Evolutionary conservation across 1,140 invertebrate species (phyloP), one percentile per base, ranked within the genome.

Genomic region (Zaprionus capensis): DNA sequence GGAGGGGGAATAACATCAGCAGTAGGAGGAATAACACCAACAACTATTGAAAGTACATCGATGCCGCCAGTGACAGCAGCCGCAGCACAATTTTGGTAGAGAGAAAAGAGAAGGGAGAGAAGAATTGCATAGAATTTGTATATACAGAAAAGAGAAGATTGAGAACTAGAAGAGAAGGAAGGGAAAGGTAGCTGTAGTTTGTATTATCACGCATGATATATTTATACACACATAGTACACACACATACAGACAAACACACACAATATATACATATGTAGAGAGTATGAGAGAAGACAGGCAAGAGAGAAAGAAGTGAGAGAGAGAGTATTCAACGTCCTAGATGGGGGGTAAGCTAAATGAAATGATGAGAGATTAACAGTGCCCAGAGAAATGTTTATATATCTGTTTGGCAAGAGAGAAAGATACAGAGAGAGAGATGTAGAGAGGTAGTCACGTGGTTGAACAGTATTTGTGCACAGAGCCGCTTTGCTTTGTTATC

Each of bases 11-110:
- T 44, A 41, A 22, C 56, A 17, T 26, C 46, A 44, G 20, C 36
- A 9, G 34, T 15, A 41, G 9, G 38, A 68, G 15, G 49, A 62
- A 5, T 31, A 69, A 38, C 38, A 11, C 3, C 65, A 46, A 49
- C 74, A 65, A 22, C 79, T 59, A n/a, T 15, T 17, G 31, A 31
- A 28, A 31, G 28, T 14, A 17, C 55, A 59, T 20, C 59, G 31
- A 41, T 22, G 51, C 17, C 44, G 15, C 49, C 68, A 71, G 55
- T 61, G 53, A 41, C 73, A 51, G 61, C 73, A n/a, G 82, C 67
- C 41, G 44, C 73, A n/a, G 81, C 84, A 81, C 84, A 87, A 81
- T 88, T 88, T 81, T 88, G 83, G 84, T 83, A 83, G 77, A 88
- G 71, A 71, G 15, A 20, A 38, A 1, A 56, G 15, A 55, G 66